Conservation (phyloP, 2,797 vertebrate genomes). For the Alcedo quadribrachys region DNA sequence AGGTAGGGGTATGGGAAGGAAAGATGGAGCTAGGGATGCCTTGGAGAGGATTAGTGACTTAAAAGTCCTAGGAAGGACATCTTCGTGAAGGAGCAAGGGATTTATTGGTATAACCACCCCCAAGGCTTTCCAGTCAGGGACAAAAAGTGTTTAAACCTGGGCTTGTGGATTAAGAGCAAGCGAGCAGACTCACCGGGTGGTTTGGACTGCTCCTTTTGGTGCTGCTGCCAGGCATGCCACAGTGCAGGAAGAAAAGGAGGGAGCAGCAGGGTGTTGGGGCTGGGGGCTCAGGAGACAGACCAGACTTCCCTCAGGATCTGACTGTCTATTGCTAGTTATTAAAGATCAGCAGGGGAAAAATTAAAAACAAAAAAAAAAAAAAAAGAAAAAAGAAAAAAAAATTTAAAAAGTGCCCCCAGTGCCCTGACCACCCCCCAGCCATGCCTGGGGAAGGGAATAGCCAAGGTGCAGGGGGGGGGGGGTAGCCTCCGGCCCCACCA, state of each 20-base stretch:
- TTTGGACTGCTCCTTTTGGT: constrained; percentile 32
- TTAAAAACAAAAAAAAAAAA: neutral
- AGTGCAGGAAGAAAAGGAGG: neutral
- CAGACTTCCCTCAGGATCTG: constrained; percentile 7
- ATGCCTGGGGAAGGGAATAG: neutral
- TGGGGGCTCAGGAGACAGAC: neutral
- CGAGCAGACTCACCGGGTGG: fast-evolving
- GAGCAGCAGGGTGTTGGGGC: neutral
- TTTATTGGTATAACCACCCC: constrained; percentile 12
- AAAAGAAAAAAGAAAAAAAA: neutral
- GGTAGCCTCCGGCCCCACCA: neutral
- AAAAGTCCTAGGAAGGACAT: constrained; percentile 15
- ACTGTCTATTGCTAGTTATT: constrained; percentile 39
- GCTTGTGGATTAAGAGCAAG: constrained; percentile 37
- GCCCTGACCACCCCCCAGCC: neutral
- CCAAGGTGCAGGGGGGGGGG: neutral
- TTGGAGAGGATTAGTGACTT: constrained; percentile 21
- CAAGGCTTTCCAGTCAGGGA: constrained; percentile 53
- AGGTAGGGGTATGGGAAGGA: constrained; percentile 12
- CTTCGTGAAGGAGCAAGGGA: constrained; percentile 43
- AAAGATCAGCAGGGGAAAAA: constrained; percentile 37
- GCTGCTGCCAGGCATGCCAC: neutral
- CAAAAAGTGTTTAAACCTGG: constrained; percentile 69
- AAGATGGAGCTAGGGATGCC: neutral
- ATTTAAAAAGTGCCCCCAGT: neutral